A percentile compares a stretch with the other conserved stretches of the same genome.
Conservation (phyloP, 1,140 invertebrate genomes). For the Sogatella furcifera region DNA sequence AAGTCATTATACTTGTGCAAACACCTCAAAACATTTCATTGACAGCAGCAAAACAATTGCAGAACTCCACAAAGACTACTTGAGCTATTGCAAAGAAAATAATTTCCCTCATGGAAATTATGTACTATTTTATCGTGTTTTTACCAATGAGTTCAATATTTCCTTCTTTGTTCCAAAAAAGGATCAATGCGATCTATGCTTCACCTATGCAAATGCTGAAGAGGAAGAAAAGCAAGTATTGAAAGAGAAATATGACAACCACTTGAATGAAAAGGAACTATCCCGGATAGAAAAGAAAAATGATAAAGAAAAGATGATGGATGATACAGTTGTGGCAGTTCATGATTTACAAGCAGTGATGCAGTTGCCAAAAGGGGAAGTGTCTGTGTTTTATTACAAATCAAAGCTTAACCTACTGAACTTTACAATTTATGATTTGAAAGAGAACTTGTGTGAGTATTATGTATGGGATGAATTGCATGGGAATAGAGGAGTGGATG, state of each 20-base stretch:
- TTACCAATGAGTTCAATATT: conserved; percentile 12
- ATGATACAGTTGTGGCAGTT: not conserved
- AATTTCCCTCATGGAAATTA: not conserved
- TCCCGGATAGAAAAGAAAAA: conserved; percentile 1
- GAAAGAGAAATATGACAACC: conserved; percentile 5
- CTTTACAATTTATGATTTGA: conserved; percentile 22
- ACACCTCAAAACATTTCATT: not conserved
- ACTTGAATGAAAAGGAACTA: conserved; percentile 5
- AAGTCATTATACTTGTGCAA: not conserved
- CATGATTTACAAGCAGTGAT: conserved; percentile 10
- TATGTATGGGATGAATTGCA: conserved; percentile 36
- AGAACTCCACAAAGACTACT: conserved; percentile 3
- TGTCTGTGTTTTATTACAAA: conserved; percentile 22
- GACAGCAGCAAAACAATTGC: conserved; percentile 3
- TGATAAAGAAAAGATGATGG: not conserved
- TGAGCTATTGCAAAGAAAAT: conserved; percentile 1
- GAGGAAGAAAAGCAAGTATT: not conserved
- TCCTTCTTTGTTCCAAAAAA: conserved; percentile 17
- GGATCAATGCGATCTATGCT: conserved; percentile 20
- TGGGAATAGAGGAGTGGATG: conserved; percentile 31
- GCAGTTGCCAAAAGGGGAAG: conserved; percentile 13
- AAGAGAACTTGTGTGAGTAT: conserved; percentile 23
- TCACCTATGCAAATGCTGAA: not conserved
- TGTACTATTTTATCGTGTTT: not conserved
- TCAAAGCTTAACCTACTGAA: conserved; percentile 24